Percentiles rank a stretch among this genome's conserved stretches.
Evolutionary conservation across 2,888 invertebrate species (phyloP).

Genomic region (Euzetes globulus): DNA sequence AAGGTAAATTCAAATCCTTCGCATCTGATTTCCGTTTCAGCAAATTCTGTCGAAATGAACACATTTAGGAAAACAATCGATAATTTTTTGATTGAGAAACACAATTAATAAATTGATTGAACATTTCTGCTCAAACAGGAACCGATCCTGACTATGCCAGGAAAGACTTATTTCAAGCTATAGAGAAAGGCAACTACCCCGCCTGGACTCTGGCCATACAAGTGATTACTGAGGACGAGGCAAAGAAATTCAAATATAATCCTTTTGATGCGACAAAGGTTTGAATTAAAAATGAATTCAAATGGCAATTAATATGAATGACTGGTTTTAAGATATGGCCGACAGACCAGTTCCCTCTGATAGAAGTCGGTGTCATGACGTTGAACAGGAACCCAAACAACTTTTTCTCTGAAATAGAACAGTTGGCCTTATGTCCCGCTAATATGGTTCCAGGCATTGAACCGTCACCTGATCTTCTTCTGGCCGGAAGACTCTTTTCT

Average conservation of each 20-base stretch:
- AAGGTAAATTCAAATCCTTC: no score
- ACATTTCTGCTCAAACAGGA: slow-evolving; percentile 9
- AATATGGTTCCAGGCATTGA: slow-evolving; percentile 88
- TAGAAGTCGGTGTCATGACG: slow-evolving; percentile 76
- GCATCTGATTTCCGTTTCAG: no score
- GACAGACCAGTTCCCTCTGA: slow-evolving; percentile 65
- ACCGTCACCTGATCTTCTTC: slow-evolving; percentile 86
- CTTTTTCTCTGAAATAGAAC: slow-evolving; percentile 90
- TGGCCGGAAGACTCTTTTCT: slow-evolving; percentile 75
- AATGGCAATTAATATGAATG: no score
- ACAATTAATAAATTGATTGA: no score
- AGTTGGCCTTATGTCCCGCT: slow-evolving; percentile 80
- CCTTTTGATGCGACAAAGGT: slow-evolving; percentile 89
- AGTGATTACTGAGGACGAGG: slow-evolving; percentile 81
- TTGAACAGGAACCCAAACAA: slow-evolving; percentile 81
- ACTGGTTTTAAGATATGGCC: slow-evolving; percentile 1
- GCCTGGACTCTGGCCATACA: slow-evolving; percentile 68
- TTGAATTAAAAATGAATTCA: no score
- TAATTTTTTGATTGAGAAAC: no score
- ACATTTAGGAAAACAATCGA: no score
- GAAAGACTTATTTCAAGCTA: slow-evolving; percentile 81
- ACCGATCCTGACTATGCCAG: slow-evolving; percentile 79
- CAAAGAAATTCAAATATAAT: slow-evolving; percentile 68
- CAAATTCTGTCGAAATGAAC: no score
- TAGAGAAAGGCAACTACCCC: slow-evolving; percentile 57